These are phyloP conservation scores for Hyppa rectilinea DNA, from an alignment of 2,888 invertebrate species.

Conservation along the genomic window DNA sequence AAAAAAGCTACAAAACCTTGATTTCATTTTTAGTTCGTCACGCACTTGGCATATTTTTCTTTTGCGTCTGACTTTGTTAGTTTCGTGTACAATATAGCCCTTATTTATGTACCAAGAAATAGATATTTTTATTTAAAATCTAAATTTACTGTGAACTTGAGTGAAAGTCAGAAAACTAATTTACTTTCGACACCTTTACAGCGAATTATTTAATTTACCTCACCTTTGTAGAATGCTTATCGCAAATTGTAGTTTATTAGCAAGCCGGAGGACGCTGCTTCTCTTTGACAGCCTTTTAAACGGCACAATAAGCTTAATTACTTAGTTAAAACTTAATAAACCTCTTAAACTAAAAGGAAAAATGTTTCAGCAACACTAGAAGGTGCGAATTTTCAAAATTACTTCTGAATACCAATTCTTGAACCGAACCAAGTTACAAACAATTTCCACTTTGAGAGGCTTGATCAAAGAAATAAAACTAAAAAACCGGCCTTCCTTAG, in stretches of 20 bases:
- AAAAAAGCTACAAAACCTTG: background rate
- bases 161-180: slow-evolving; percentile 34
- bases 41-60: background rate
- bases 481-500: slow-evolving; percentile 84
- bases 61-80: background rate
- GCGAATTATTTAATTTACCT: slow-evolving; percentile 9
- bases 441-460: slow-evolving; percentile 87
- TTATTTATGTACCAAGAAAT: background rate
- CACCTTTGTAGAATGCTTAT: background rate
- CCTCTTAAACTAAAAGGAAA: slow-evolving; percentile 36
- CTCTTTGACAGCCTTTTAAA: background rate
- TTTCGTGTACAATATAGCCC: background rate
- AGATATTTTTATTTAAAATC: slow-evolving; percentile 6
- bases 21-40: background rate
- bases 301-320: slow-evolving; percentile 28
- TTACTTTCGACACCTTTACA: slow-evolving; percentile 21
- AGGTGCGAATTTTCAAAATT: slow-evolving; percentile 88
- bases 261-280: too few relatives aligned
- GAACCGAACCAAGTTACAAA: slow-evolving; percentile 83
- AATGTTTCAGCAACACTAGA: slow-evolving; percentile 52
- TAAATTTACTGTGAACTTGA: slow-evolving; percentile 19
- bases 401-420: slow-evolving; percentile 87
- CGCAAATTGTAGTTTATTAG: slow-evolving; percentile 8
- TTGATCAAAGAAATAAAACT: slow-evolving; percentile 90
- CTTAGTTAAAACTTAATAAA: slow-evolving; percentile 22